phyloP scores from a whole-genome alignment of 2,113 vertebrate species.

The Alouatta palliata region DNA sequence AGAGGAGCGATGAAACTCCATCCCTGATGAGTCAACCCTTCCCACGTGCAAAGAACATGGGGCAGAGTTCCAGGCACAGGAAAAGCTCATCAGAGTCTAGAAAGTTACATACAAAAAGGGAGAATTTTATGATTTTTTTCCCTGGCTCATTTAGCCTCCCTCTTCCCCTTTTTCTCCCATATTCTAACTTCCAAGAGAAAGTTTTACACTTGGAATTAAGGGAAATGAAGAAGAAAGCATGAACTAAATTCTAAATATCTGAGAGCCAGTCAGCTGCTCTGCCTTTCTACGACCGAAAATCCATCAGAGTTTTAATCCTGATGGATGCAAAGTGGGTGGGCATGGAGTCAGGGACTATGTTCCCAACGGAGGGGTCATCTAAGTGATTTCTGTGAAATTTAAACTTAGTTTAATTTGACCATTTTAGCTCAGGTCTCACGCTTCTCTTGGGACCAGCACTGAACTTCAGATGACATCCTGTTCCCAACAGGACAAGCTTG shows the following conservation, averaged over 20 bases:
- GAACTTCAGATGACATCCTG: background rate
- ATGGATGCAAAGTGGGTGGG: rapidly evolving
- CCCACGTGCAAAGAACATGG: background rate
- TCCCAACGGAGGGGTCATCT: rapidly evolving
- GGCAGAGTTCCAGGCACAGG: background rate
- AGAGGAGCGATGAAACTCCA: background rate
- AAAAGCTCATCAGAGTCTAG: background rate
- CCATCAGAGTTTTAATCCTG: rapidly evolving
- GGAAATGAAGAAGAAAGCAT: background rate
- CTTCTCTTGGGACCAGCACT: rapidly evolving
- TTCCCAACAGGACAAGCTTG: background rate
- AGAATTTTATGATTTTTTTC: background rate
- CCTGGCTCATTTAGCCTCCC: rapidly evolving
- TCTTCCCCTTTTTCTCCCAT: background rate
- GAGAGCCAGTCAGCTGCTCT: background rate
- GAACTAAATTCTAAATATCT: background rate
- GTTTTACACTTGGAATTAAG: background rate
- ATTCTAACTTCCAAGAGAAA: background rate
- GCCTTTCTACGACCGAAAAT: rapidly evolving
- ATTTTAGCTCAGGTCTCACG: background rate
- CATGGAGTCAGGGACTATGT: background rate
- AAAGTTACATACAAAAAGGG: background rate
- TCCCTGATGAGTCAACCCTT: background rate
- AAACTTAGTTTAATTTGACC: no score
- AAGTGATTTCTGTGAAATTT: rapidly evolving